phyloP scores from a whole-genome alignment of 2,888 invertebrate species.

The Malachius bipustulatus region DNA sequence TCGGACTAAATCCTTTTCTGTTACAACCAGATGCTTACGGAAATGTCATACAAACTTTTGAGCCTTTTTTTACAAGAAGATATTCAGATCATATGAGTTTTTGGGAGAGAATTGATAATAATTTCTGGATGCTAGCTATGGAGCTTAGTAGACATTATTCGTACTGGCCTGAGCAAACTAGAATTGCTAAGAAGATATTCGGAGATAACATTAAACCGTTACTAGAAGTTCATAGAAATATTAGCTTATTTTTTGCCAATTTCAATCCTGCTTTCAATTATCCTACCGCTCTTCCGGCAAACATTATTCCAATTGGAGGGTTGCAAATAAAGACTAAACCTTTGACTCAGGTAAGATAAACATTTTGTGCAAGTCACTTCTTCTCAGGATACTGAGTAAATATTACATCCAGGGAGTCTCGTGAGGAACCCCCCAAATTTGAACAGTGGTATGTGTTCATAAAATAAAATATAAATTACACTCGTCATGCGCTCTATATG shows the following conservation, averaged over 20 bases:
- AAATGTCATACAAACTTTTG: not conserved
- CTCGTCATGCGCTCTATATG: too few species aligned
- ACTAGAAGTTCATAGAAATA: constrained; percentile 21
- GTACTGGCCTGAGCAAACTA: not conserved
- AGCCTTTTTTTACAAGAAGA: not conserved
- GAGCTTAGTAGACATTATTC: not conserved
- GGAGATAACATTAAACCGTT: constrained; percentile 22
- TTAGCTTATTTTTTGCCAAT: constrained; percentile 27
- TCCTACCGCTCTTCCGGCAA: constrained; percentile 28
- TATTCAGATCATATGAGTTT: not conserved
- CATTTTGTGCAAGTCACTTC: too few species aligned
- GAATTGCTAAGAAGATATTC: constrained; percentile 19
- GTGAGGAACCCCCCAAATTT: too few species aligned
- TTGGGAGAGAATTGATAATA: not conserved
- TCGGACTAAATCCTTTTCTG: constrained; percentile 21
- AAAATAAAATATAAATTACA: too few species aligned
- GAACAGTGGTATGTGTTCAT: too few species aligned
- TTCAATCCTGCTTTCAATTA: constrained; percentile 25
- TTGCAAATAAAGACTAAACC: constrained; percentile 26
- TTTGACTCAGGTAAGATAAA: constrained; percentile 27
- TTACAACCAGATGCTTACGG: constrained; percentile 13
- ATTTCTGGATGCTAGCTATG: not conserved
- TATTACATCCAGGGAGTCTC: too few species aligned
- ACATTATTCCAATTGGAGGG: constrained; percentile 32
- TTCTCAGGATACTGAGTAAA: too few species aligned